A percentile compares a stretch with the other conserved stretches of the same genome.
These are phyloP conservation scores for Temnothorax curvispinosus DNA, from an alignment of 1,140 invertebrate genomes.

Conservation along the genomic window DNA sequence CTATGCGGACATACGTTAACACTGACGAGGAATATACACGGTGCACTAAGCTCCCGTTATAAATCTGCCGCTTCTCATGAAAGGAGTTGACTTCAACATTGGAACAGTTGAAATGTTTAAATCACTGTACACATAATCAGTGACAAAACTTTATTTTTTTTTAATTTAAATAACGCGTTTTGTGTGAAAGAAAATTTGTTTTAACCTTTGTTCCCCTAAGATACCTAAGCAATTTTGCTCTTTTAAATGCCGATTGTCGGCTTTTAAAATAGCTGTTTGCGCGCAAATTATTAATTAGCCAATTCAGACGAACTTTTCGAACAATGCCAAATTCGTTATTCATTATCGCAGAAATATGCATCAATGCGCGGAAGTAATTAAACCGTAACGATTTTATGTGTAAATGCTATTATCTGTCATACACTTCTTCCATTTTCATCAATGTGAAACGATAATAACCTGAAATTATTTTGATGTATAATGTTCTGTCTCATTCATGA, in stretches of 20 bases:
- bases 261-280: conserved; percentile 5
- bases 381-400: neutral
- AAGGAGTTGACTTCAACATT: neutral
- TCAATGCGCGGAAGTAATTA: conserved; percentile 1
- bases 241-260: neutral
- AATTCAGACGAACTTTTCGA: neutral
- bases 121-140: neutral
- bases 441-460: neutral
- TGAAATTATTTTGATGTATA: neutral
- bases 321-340: neutral
- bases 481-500: neutral
- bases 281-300: conserved; percentile 15
- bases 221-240: neutral
- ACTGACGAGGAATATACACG: neutral
- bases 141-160: neutral
- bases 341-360: neutral
- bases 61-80: conserved; percentile 36
- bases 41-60: neutral
- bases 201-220: neutral
- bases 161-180: neutral
- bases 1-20: conserved; percentile 41
- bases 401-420: neutral
- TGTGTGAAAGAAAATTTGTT: neutral
- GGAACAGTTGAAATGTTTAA: neutral
- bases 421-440: neutral